These are phyloP conservation scores for Hylomyscus alleni DNA, from an alignment of 2,797 vertebrate species.

Conservation along the genomic window DNA sequence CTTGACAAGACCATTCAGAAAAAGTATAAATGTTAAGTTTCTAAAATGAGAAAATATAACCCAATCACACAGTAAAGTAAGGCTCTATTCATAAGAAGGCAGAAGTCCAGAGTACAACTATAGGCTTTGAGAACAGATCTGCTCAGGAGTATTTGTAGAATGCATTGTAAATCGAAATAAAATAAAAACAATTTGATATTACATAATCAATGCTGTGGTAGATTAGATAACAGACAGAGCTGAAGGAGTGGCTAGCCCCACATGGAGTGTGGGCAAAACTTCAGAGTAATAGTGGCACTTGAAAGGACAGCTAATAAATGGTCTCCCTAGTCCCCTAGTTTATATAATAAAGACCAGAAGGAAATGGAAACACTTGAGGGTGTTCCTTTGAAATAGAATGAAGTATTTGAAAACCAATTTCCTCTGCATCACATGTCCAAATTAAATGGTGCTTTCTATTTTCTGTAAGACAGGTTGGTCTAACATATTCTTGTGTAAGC, in stretches of 20 bases:
- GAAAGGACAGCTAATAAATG: neutral
- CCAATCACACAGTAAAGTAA: neutral
- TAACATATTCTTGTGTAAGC: neutral
- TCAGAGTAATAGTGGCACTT: neutral
- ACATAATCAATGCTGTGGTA: neutral
- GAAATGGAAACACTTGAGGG: slow-evolving; percentile 8
- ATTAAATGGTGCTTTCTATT: neutral
- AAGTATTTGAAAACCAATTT: slow-evolving; percentile 45
- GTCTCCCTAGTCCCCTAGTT: neutral
- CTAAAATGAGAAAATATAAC: slow-evolving; percentile 2
- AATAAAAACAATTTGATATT: neutral
- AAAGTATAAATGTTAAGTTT: slow-evolving; percentile 2
- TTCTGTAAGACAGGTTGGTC: neutral
- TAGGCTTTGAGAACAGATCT: neutral
- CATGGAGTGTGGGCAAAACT: neutral
- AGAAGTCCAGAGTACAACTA: neutral
- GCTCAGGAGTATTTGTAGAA: slow-evolving; percentile 1
- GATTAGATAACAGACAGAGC: neutral
- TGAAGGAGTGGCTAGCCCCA: neutral
- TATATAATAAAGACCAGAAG: slow-evolving; percentile 45
- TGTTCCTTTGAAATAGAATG: slow-evolving; percentile 33
- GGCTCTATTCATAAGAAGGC: neutral
- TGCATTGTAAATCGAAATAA: neutral
- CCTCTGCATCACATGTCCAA: neutral
- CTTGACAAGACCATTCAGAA: slow-evolving; percentile 24